Base-by-base conservation (phyloP, 2,113 vertebrate species). In the Rhinichthys klamathensis region DNA sequence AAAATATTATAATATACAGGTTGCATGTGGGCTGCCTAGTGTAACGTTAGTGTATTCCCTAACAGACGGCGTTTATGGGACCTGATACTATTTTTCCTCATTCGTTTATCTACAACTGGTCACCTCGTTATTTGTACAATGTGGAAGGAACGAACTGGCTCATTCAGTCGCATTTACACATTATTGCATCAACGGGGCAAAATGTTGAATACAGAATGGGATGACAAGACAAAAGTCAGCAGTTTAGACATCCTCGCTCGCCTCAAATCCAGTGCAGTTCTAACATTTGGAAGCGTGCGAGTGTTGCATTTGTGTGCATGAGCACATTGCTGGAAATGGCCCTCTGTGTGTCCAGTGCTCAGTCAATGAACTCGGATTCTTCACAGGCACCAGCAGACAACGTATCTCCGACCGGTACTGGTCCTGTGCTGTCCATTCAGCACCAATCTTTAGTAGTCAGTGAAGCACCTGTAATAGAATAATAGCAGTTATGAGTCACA, bases 1-100 rank as follows among this genome's bases (percentile, higher is more conserved):
- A 60, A 72, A 79, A 63, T 82, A 69, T 81, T 65, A 67, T 30
- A 21, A 81, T 51, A 51, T 82, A 82, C 44, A 82, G 41, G 10
- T 82, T 82, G 80, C 80, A 46, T 82, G 77, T 46, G 58, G 58
- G 78, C 78, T 80, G 38, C 78, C 78, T 80, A 63, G 78, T 21
- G 58, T 69, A 69, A 69, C 25, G 44, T 69, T 82, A 82, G 80
- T 69, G 13, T 54, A 82, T 69, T 41, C 63, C 61, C 80, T 82
- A 54, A 49, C 80, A 69, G 44, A 49, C 2, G 25, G 44, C 10
- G 12, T 49, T 67, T 23, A 65, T 27, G 60, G 80, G 61, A 82
- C 80, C 74, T 77, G 74, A 51, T 32, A 56, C 74, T 35, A 77
- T 69, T 27, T 44, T 46, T 82, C 61, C 44, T 82, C 80, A 82